A percentile compares a stretch with the other conserved stretches of the same genome.
These are phyloP conservation scores for Pygmarrhopalites habei DNA, from an alignment of 1,140 invertebrate genomes.

Conservation along the genomic window DNA sequence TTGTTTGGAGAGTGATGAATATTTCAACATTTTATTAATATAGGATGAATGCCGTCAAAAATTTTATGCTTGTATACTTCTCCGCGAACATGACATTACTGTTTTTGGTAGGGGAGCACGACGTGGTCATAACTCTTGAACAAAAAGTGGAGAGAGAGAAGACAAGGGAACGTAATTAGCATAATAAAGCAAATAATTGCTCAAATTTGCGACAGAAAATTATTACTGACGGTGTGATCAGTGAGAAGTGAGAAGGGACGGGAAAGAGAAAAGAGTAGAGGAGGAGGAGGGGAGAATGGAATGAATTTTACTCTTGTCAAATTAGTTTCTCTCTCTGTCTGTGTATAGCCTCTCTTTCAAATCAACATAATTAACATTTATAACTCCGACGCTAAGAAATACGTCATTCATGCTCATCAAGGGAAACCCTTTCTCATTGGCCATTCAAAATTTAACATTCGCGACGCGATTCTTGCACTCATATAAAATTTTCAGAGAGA, in stretches of 20 bases:
- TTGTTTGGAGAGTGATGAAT: no score
- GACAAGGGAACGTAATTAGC: constrained; percentile 22
- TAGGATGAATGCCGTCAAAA: no score
- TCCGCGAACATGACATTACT: no score
- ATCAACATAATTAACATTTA: constrained; percentile 32
- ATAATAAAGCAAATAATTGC: constrained; percentile 31
- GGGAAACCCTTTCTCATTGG: constrained; percentile 23
- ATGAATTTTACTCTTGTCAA: constrained; percentile 28
- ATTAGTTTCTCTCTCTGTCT: constrained; percentile 23
- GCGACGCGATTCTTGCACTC: constrained; percentile 10
- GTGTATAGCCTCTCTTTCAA: constrained; percentile 27
- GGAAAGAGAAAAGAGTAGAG: no score
- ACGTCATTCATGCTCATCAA: constrained; percentile 19
- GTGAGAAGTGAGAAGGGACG: no score
- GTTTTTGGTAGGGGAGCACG: constrained; percentile 11
- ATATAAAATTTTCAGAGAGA: constrained; percentile 17
- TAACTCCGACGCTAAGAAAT: constrained; percentile 27
- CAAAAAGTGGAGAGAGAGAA: constrained; percentile 11
- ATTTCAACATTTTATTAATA: no score
- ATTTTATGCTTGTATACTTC: no score
- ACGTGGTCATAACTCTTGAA: constrained; percentile 19
- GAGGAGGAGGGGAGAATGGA: no score
- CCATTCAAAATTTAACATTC: constrained; percentile 29
- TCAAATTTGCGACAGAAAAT: constrained; percentile 29
- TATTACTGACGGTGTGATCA: constrained; percentile 22